Evolutionary conservation across 1,140 invertebrate genomes (phyloP), one percentile per base, ranked within the genome.

Genomic region (Ptiloglossa arizonensis): DNA sequence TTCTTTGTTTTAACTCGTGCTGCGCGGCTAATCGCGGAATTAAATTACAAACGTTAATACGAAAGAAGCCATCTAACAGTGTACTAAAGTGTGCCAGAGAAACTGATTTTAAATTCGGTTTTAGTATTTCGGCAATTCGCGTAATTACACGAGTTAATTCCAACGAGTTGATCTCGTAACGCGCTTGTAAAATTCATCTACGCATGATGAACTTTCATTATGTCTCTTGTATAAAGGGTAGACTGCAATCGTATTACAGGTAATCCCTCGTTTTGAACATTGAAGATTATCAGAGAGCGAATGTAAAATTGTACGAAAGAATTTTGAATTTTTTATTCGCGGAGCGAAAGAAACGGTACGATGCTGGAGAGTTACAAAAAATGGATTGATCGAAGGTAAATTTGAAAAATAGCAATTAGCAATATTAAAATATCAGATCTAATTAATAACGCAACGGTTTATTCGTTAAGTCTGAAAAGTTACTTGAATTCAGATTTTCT

Each of bases 101-200:
- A 74, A 66, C n/a, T 66, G 66, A 74, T 74, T 74, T 74, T 66
- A 74, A 66, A 66, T 74, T 74, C 62, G 71, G 66, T 64, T 66
- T 27, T 4, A 48, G n/a, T 52, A 72, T 63, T 4, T 52, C 69
- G 38, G 22, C 70, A 8, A 63, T 48, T 52, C 59, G 5, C 22
- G 35, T 66, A 66, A 74, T 74, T 74, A 19, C 38, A 19, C 15
- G 32, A 22, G 60, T 44, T 74, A 74, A 74, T 74, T 54, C 35
- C 22, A 63, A 32, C 50, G 62, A 22, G 9, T 15, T 32, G 50
- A 32, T 38, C 48, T 32, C 35, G 15, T 41, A 56, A 74, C 50
- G 9, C 4, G 24, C 8, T 5, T 29, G 15, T n/a, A 29, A 50
- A 74, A 54, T 22, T 56, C 56, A 63, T 71, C 60, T 60, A 19